These are phyloP conservation scores for Chromis chromis DNA, from an alignment of 2,797 vertebrate genomes.

Conservation along the genomic window DNA sequence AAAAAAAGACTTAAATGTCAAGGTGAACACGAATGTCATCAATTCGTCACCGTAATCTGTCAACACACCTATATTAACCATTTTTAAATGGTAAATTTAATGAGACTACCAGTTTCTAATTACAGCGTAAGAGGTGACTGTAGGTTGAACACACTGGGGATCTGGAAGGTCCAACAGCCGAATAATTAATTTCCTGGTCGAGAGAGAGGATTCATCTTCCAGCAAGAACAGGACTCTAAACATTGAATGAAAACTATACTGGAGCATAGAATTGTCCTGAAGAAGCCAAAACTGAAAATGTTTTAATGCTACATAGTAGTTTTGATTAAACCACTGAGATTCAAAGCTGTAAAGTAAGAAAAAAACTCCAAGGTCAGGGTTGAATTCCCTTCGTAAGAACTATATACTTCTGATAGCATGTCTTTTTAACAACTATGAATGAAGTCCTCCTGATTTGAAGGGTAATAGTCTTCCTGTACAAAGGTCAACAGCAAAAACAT, in stretches of 20 bases:
- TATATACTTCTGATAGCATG: background rate
- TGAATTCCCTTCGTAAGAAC: background rate
- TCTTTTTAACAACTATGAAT: constrained; percentile 16
- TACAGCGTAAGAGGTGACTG: background rate
- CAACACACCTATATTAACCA: background rate
- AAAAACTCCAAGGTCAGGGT: background rate
- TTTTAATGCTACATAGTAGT: background rate
- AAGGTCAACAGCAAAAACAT: constrained; percentile 26
- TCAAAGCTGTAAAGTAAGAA: constrained; percentile 34
- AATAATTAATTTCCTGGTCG: background rate
- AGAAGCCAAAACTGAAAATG: background rate
- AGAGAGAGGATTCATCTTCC: background rate
- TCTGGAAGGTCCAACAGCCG: background rate
- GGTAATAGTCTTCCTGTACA: constrained; percentile 46
- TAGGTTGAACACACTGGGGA: background rate
- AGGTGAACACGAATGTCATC: background rate
- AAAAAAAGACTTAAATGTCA: background rate
- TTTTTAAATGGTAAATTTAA: background rate
- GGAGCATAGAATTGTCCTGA: background rate
- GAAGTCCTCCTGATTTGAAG: constrained; percentile 2
- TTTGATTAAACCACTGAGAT: constrained; percentile 15
- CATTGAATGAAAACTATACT: too few relatives aligned
- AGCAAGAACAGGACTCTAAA: background rate
- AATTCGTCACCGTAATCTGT: background rate
- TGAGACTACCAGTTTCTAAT: background rate